A percentile compares a stretch with the other conserved stretches of the same genome.
Conservation (phyloP, 1,140 invertebrate species). For the Lordiphosa collinella region DNA sequence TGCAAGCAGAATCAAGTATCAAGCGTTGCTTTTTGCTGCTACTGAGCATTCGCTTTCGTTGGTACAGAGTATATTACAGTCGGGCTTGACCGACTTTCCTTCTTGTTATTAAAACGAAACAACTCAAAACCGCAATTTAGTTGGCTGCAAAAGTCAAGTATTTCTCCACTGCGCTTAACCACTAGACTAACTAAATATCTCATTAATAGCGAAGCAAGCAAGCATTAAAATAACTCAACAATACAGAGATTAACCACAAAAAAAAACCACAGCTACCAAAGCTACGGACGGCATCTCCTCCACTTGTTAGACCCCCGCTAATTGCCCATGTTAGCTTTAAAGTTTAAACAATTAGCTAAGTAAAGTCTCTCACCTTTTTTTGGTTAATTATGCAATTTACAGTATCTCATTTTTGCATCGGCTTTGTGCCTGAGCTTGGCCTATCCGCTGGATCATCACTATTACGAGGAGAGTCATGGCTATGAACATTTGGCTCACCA, state of each 20-base stretch:
- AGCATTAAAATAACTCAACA: slow-evolving; percentile 16
- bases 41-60: too few species aligned
- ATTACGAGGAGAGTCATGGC: slow-evolving; percentile 66
- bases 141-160: background rate
- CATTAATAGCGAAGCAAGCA: slow-evolving; percentile 10
- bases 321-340: slow-evolving; percentile 24
- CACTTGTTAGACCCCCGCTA: slow-evolving; percentile 23
- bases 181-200: slow-evolving; percentile 2
- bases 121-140: background rate
- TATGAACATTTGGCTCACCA: slow-evolving; percentile 66
- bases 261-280: slow-evolving; percentile 18
- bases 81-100: too few species aligned
- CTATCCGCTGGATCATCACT: slow-evolving; percentile 71
- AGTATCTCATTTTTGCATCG: slow-evolving; percentile 78
- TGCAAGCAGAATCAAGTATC: too few species aligned
- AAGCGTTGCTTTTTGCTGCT: too few species aligned
- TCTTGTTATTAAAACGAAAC: too few species aligned
- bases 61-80: too few species aligned
- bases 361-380: background rate
- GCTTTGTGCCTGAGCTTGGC: slow-evolving; percentile 70
- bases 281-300: background rate
- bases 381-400: slow-evolving; percentile 57
- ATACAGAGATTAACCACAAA: slow-evolving; percentile 30
- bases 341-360: slow-evolving; percentile 59
- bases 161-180: slow-evolving; percentile 3